Base-by-base conservation (phyloP, 2,888 invertebrate species). In the Megamerina dolium region DNA sequence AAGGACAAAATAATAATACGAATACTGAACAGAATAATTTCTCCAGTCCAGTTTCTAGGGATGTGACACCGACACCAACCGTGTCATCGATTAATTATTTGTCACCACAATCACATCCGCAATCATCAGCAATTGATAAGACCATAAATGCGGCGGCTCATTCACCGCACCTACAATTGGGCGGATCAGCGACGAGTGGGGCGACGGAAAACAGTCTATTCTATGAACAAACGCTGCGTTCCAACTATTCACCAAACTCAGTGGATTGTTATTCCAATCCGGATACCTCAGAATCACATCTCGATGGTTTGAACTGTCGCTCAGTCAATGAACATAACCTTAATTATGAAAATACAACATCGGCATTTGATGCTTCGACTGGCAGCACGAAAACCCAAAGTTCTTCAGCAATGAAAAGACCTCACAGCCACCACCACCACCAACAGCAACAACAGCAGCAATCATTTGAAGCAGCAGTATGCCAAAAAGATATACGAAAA, bases 11-110 rank as follows among this genome's bases (percentile, higher is more conserved):
- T 26, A 59, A 55, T 8, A 32, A 45, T 2, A 6, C 17, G n/a
- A 32, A 45, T 2, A 6, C 17, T n/a, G 26, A 45, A 32, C 43
- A 52, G 6, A 14, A 20, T 40, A 39, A 38, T 37, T 23, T 23
- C 8, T 8, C 23, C 6, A 23, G 23, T 23, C 23, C 6, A 23
- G n/a, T n/a, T n/a, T 8, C 41, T 41, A 77, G 79, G 48, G 68
- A 76, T 21, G 75, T 78, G 8, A 78, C 79, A 18, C 16, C 55
- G 20, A 48, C 53, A 13, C 45, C 66, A 2, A 66, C 61, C 36
- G 39, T 58, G 33, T 39, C 59, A 35, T 53, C 63, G 6, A 52
- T 17, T 4, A 19, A 20, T 30, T 34, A 12, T 16, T 20, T 30
- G n/a, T 2, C 14, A 16, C 19, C 20, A 10, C 52, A 40, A 48